Percentiles rank a stretch among this genome's conserved stretches.
Conservation (phyloP, 2,888 invertebrate genomes). For the Arctia plantaginis region DNA sequence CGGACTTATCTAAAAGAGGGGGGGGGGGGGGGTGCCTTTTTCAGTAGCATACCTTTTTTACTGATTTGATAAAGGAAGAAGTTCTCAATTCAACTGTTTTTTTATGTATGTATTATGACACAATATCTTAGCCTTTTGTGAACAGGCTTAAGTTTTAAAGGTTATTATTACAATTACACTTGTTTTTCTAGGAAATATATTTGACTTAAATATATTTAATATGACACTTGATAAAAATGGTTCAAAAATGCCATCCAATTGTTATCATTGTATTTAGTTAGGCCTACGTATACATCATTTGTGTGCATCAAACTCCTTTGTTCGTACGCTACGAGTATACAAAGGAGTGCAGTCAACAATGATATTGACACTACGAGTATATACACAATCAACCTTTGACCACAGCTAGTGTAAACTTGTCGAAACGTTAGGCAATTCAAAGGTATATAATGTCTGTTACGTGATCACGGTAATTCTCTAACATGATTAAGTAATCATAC, state of each 20-base stretch:
- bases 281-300: background rate
- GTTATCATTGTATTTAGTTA: background rate
- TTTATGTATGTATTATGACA: background rate
- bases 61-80: background rate
- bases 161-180: background rate
- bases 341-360: background rate
- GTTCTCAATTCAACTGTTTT: constrained; percentile 8
- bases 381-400: background rate
- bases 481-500: too few relatives aligned
- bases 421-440: background rate
- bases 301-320: background rate
- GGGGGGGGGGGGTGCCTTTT: constrained; percentile 41
- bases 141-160: background rate
- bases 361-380: too few relatives aligned
- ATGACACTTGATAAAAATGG: background rate
- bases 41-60: constrained; percentile 20
- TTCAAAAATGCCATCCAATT: background rate
- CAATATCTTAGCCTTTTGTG: too few relatives aligned
- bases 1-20: constrained; percentile 36
- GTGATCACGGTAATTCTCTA: too few relatives aligned
- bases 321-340: background rate
- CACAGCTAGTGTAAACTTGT: background rate
- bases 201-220: too few relatives aligned
- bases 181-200: background rate
- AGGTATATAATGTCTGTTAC: too few relatives aligned